Evolutionary conservation across 37 sponge, comb jelly and placozoan species (phyloP), one percentile per base, ranked within the genome.

Genomic region (Sycon ciliatum): DNA sequence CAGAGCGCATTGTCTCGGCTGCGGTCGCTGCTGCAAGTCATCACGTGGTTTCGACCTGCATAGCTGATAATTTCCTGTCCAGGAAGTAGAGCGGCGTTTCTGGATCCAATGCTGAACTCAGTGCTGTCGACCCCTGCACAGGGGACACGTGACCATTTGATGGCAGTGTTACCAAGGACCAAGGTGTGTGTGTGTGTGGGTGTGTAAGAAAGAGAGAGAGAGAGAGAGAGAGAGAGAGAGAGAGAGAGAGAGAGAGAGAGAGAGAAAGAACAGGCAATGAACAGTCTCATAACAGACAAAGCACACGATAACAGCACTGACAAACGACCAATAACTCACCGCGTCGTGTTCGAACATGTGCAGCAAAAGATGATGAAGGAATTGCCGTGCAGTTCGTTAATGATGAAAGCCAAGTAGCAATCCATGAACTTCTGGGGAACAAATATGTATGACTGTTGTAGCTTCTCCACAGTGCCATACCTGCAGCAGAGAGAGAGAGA

Each of bases 291-390:
- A 5, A 2, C 13, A 36, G 7, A n/a, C 16, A 39, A 36, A 3
- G 49, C 24, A 46, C 9, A 30, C 22, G 18, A 7, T 0, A 1
- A 42, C 29, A 32, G 24, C 55, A 0, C 24, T 70, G n/a, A n/a
- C n/a, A n/a, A n/a, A n/a, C 13, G 56, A 49, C 30, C 18, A 27
- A 0, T 0, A 1, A 1, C 69, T 75, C 39, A 86, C 91, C 91
- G 81, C 67, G 86, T 88, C 0, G 86, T 73, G 71, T 96, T 96
- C 39, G 69, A 81, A 63, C 99, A 96, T n/a, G 99, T 96, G 53
- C 83, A 86, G 81, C 99, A 96, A 76, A 96, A 96, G 9, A 96
- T 87, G 90, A 96, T 96, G 79, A 96, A 88, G 1, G 99, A 92
- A 70, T 91, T 96, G 18, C 99, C 99, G 5, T 93, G 84, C 42